Conservation (phyloP, 1,140 invertebrate genomes). For the Drosophila varians region DNA sequence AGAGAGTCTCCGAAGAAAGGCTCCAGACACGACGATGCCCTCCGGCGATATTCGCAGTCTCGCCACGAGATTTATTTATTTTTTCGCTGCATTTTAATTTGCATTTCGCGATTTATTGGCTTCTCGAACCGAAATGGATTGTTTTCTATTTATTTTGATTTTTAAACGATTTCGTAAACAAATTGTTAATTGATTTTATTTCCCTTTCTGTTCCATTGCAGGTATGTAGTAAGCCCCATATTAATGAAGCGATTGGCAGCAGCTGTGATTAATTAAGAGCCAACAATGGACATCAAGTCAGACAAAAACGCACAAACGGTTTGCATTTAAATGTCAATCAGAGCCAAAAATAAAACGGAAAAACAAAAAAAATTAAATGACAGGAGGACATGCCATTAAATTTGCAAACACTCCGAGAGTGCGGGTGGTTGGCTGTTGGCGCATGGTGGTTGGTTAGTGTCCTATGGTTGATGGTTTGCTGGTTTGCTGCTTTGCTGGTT, state of each 20-base stretch:
- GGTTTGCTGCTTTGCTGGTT: neutral
- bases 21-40: conserved; percentile 39
- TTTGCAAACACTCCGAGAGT: conserved; percentile 5
- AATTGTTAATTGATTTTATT: conserved; percentile 10
- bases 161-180: neutral
- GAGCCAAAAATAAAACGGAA: conserved; percentile 10
- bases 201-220: conserved; percentile 16
- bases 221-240: conserved; percentile 19
- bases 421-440: conserved; percentile 25
- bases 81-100: conserved; percentile 12
- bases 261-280: conserved; percentile 44
- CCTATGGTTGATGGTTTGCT: no score
- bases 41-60: conserved; percentile 59
- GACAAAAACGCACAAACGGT: conserved; percentile 10
- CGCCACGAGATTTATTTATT: conserved; percentile 46
- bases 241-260: conserved; percentile 1
- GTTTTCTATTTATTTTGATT: neutral
- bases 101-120: conserved; percentile 5
- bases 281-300: no score
- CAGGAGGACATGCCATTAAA: neutral
- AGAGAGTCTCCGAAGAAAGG: neutral
- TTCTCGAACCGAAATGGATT: conserved; percentile 12
- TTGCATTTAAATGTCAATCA: conserved; percentile 53
- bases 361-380: no score
- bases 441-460: conserved; percentile 17